Evolutionary conservation across 2,888 invertebrate species (phyloP), one percentile per base, ranked within the genome.

Genomic region (Macroteleia sp.): DNA sequence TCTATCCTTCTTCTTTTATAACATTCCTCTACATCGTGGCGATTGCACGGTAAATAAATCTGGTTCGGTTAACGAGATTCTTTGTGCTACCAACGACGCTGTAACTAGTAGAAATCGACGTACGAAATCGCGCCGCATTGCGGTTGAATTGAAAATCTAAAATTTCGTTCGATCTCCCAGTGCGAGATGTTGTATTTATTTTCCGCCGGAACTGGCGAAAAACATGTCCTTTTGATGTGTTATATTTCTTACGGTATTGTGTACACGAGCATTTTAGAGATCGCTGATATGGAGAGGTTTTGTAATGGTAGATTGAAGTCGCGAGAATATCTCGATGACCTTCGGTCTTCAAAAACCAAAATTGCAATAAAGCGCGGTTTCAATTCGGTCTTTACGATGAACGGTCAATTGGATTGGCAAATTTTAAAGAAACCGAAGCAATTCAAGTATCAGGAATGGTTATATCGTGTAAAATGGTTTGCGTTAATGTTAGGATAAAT

Each of bases 61-160:
- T 52, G 25, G 66, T 50, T 59, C 54, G 39, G 36, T 66, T 74
- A 74, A 74, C 52, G 74, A 66, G 66, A 66, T 74, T 74, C 74
- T 74, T 59, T 74, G 74, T 52, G 52, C 30, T 46, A 8, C 36
- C 44, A 20, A 19, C 34, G 6, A 17, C 20, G 17, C 22, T 50
- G 36, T 54, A 66, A 59, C 59, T 52, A 50, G 39, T 44, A 57
- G 73, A 57, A 64, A 71, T 62, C 61, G 48, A 41, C 30, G 12
- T 22, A 62, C 41, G 25, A 62, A 41, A 59, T 54, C 62, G 64
- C 25, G 32, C 50, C 64, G 73, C 73, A 73, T 39, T 73, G 71
- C 71, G 57, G 64, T 36, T 42, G 44, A 59, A 74, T 59, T 48
- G 59, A 32, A 74, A 66, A 39, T 66, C 62, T 19, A n/a, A 66